Evolutionary conservation across 2,888 invertebrate genomes (phyloP).

Genomic region (Yponomeuta evonymella): DNA sequence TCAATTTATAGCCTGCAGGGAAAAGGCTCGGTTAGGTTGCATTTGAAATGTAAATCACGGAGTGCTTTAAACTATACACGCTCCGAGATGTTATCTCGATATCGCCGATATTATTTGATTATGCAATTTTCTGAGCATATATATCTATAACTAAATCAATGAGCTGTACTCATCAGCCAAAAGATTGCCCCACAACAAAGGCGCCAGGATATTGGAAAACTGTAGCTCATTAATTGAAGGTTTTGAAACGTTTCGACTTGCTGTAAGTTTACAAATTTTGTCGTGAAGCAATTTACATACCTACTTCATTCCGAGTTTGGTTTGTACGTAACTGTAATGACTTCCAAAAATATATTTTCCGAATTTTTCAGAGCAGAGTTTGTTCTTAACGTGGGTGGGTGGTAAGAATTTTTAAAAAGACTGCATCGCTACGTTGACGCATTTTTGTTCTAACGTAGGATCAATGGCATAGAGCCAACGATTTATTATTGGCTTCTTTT

Average conservation of each 20-base stretch:
- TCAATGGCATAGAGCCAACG: slow-evolving; percentile 19
- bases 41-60: slow-evolving; percentile 22
- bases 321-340: neutral
- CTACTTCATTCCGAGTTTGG: neutral
- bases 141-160: neutral
- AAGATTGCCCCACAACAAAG: neutral
- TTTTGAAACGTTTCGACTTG: neutral
- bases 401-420: neutral
- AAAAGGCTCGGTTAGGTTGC: slow-evolving; percentile 27
- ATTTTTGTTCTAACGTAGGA: slow-evolving; percentile 17
- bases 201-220: neutral
- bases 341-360: neutral
- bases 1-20: slow-evolving; percentile 41
- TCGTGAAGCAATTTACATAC: neutral
- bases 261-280: neutral
- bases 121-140: neutral
- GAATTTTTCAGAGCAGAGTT: neutral
- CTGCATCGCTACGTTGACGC: neutral
- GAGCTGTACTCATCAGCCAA: neutral
- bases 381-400: neutral
- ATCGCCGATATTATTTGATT: neutral
- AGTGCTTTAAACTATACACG: neutral
- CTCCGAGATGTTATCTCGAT: neutral
- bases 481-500: slow-evolving; percentile 24
- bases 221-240: neutral